Conservation (phyloP, 1,140 invertebrate genomes). For the Anastrepha obliqua region DNA sequence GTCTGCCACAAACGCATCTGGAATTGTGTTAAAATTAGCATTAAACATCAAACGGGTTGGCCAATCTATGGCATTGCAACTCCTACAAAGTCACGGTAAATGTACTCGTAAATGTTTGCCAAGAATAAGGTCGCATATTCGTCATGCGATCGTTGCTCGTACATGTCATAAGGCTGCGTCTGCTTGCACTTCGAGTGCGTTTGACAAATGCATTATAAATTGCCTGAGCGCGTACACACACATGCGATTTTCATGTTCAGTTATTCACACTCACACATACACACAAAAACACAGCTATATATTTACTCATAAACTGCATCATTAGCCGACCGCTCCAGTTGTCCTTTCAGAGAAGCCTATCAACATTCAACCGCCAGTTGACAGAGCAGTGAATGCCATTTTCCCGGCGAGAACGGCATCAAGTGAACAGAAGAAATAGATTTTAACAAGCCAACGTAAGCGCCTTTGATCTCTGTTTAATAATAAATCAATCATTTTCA, state of each 20-base stretch:
- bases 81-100: neutral
- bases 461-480: neutral
- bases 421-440: neutral
- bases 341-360: neutral
- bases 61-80: neutral
- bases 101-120: neutral
- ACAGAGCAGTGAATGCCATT: neutral
- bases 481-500: constrained; percentile 39
- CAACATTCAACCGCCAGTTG: neutral
- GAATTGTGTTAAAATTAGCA: constrained; percentile 29
- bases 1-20: neutral
- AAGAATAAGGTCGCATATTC: neutral
- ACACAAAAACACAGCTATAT: neutral
- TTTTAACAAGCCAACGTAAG: neutral
- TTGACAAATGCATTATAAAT: constrained; percentile 40
- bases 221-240: neutral
- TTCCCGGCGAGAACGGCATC: neutral
- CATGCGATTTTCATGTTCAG: neutral
- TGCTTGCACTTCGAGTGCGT: neutral
- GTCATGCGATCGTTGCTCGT: neutral
- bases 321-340: neutral
- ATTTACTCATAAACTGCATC: neutral
- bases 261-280: neutral
- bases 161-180: neutral
- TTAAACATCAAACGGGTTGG: constrained; percentile 1